Conservation (phyloP, 1,140 invertebrate species). For the Rhizoglyphus robini region DNA sequence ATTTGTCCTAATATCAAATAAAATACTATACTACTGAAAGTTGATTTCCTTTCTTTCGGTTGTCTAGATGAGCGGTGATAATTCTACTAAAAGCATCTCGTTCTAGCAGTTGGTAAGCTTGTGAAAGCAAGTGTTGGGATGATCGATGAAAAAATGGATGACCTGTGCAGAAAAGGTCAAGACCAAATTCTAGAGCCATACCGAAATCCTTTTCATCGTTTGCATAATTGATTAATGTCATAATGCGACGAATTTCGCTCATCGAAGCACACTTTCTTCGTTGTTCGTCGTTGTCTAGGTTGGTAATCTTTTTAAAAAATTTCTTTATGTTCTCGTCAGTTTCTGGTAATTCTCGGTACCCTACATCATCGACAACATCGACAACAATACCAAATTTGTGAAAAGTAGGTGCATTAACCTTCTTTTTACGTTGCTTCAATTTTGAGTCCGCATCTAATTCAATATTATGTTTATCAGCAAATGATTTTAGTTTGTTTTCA, state of each 20-base stretch:
- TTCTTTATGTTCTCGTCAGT: constrained; percentile 47
- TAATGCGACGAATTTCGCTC: constrained; percentile 49
- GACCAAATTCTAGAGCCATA: constrained; percentile 69
- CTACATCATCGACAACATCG: constrained; percentile 61
- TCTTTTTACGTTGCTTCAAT: constrained; percentile 48
- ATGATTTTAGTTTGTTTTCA: constrained; percentile 1
- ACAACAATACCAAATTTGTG: constrained; percentile 77
- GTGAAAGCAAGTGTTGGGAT: constrained; percentile 47
- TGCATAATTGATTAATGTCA: constrained; percentile 67
- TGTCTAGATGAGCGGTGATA: constrained; percentile 34
- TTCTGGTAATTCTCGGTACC: constrained; percentile 59
- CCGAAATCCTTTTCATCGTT: constrained; percentile 90
- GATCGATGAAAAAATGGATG: constrained; percentile 49
- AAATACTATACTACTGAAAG: background rate
- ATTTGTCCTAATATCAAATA: background rate
- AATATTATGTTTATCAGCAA: constrained; percentile 22
- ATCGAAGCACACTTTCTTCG: background rate
- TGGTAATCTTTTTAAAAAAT: background rate
- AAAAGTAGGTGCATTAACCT: constrained; percentile 60
- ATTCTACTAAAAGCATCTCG: constrained; percentile 59
- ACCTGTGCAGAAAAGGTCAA: constrained; percentile 66
- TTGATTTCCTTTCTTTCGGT: background rate
- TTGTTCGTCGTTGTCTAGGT: constrained; percentile 3
- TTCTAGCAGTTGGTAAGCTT: constrained; percentile 61
- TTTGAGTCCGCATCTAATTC: constrained; percentile 30